phyloP scores from a whole-genome alignment of 2,888 invertebrate species.

The Autographa gamma region DNA sequence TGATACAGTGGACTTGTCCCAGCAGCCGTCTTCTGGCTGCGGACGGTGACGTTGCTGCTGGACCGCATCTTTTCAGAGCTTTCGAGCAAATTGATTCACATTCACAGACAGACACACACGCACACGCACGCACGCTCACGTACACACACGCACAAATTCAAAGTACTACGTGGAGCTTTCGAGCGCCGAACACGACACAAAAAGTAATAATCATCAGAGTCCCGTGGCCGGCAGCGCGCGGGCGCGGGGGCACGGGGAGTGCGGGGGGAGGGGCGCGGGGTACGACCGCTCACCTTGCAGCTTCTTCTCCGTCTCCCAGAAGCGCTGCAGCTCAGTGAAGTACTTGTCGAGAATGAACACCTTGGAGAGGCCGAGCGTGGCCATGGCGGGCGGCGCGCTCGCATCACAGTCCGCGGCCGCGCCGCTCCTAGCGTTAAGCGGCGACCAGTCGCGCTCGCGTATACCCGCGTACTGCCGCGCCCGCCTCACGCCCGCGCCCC shows the following conservation, averaged over 20 bases:
- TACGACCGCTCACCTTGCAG: constrained; percentile 93
- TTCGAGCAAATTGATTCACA: constrained; percentile 47
- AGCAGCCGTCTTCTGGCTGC: constrained; percentile 10
- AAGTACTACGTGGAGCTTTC: constrained; percentile 63
- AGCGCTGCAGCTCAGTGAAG: constrained; percentile 98
- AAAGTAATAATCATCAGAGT: constrained; percentile 64
- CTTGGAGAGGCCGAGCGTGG: constrained; percentile 98
- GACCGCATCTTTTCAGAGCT: constrained; percentile 47
- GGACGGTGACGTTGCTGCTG: constrained; percentile 1
- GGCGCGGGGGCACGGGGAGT: constrained; percentile 32
- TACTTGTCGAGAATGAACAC: constrained; percentile 99
- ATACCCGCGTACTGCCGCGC: constrained; percentile 64
- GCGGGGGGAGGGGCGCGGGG: constrained; percentile 33
- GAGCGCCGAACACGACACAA: constrained; percentile 67
- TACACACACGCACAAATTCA: constrained; percentile 46
- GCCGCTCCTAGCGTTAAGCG: constrained; percentile 72
- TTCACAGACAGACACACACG: constrained; percentile 55
- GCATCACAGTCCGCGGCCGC: constrained; percentile 83
- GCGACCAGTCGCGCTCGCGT: constrained; percentile 76
- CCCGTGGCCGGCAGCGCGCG: constrained; percentile 51
- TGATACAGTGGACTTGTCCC: not conserved
- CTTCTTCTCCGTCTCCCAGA: constrained; percentile 99
- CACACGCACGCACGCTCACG: constrained; percentile 54
- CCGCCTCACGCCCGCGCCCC: constrained; percentile 40
- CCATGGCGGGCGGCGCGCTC: constrained; percentile 91